Percentiles rank a stretch among this genome's conserved stretches.
These are phyloP conservation scores for Tenrec ecaudatus DNA, from an alignment of 2,113 vertebrate species.

Conservation along the genomic window DNA sequence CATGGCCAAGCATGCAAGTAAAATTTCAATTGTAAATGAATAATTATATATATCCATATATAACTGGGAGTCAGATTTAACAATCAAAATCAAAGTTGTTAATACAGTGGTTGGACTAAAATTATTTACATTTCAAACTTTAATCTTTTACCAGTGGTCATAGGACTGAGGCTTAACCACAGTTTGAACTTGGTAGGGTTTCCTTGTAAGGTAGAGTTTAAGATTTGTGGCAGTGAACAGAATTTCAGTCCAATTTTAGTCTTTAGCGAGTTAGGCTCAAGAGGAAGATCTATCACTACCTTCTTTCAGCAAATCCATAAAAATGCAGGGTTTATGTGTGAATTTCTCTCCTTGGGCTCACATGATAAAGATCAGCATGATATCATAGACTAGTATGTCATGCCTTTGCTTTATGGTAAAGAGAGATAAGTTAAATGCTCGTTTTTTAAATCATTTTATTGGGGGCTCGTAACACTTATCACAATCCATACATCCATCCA, in stretches of 20 bases:
- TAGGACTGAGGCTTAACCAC: neutral
- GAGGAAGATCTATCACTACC: neutral
- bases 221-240: neutral
- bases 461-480: too few species aligned
- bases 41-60: neutral
- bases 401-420: neutral
- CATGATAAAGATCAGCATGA: neutral
- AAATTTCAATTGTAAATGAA: neutral
- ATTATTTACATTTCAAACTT: neutral
- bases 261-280: neutral
- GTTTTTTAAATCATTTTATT: too few species aligned
- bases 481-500: too few species aligned
- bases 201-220: neutral
- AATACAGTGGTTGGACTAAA: neutral
- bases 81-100: neutral
- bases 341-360: neutral
- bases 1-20: neutral
- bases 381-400: neutral
- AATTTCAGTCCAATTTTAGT: neutral
- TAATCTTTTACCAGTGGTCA: neutral
- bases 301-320: neutral
- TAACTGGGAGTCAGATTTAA: neutral
- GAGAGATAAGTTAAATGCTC: neutral
- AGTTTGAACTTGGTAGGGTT: neutral
- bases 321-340: neutral